Conservation (phyloP, 1,140 invertebrate genomes). For the Drosophila paulistorum region DNA sequence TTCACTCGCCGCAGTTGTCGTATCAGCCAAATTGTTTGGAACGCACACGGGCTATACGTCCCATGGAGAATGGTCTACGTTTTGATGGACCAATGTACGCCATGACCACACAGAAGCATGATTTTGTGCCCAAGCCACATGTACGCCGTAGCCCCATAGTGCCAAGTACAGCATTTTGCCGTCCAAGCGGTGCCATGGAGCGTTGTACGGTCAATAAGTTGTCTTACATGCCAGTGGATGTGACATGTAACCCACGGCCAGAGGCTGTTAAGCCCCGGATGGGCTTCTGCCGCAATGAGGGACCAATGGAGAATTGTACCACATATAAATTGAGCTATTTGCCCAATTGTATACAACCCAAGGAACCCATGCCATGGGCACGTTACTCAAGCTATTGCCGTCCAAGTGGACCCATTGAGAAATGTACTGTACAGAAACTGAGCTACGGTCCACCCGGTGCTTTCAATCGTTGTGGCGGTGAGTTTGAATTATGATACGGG, state of each 20-base stretch:
- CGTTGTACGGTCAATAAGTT: slow-evolving; percentile 84
- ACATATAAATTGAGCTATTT: slow-evolving; percentile 85
- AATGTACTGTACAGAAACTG: slow-evolving; percentile 85
- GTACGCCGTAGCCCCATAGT: slow-evolving; percentile 84
- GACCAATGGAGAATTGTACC: slow-evolving; percentile 84
- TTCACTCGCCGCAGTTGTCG: slow-evolving; percentile 79
- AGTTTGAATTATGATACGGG: slow-evolving; percentile 8
- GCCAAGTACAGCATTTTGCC: slow-evolving; percentile 84
- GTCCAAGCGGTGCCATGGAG: slow-evolving; percentile 84
- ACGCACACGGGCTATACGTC: slow-evolving; percentile 81
- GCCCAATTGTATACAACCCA: slow-evolving; percentile 84
- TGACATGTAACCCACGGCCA: slow-evolving; percentile 61
- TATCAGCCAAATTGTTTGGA: slow-evolving; percentile 84
- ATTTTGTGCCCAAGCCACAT: slow-evolving; percentile 87
- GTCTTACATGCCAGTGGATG: slow-evolving; percentile 84
- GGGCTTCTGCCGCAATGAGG: slow-evolving; percentile 63
- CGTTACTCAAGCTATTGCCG: slow-evolving; percentile 80
- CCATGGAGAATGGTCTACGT: slow-evolving; percentile 68
- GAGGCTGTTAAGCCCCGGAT: slow-evolving; percentile 51
- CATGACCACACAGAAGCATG: slow-evolving; percentile 88
- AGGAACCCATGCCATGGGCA: slow-evolving; percentile 84
- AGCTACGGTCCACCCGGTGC: slow-evolving; percentile 84
- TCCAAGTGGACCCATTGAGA: slow-evolving; percentile 80
- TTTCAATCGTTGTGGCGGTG: slow-evolving; percentile 74
- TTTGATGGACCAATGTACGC: slow-evolving; percentile 88